phyloP scores from a whole-genome alignment of 37 sponge, comb jelly and placozoan genomes.

The Oscarella lobularis region DNA sequence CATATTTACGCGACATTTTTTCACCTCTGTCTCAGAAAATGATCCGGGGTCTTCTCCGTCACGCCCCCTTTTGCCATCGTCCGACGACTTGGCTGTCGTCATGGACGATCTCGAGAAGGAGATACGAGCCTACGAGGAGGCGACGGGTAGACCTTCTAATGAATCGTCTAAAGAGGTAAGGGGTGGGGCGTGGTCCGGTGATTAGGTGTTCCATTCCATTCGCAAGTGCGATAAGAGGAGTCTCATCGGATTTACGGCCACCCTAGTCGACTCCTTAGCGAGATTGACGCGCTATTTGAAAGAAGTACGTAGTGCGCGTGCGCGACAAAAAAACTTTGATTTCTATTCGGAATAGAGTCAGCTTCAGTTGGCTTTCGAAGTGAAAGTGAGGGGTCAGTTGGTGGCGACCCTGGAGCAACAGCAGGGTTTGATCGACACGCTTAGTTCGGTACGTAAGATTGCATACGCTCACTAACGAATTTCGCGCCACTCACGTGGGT shows the following conservation, averaged over 20 bases:
- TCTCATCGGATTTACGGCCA: conserved; percentile 14
- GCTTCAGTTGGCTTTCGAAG: conserved; percentile 35
- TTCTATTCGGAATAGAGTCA: conserved; percentile 17
- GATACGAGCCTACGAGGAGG: conserved; percentile 16
- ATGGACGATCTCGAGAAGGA: conserved; percentile 27
- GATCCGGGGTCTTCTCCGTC: not conserved
- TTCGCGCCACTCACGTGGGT: no score
- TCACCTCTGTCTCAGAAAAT: conserved; percentile 2
- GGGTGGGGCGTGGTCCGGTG: no score
- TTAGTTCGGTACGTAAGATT: conserved; percentile 30
- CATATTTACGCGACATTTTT: not conserved
- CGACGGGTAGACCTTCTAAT: conserved; percentile 1
- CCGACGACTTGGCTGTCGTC: conserved; percentile 7
- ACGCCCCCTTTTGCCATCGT: not conserved
- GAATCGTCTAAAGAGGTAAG: no score
- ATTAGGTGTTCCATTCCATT: no score
- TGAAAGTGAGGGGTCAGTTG: conserved; percentile 25
- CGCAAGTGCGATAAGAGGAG: conserved; percentile 8
- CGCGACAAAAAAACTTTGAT: not conserved
- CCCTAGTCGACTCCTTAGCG: conserved; percentile 19
- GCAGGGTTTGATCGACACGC: conserved; percentile 48
- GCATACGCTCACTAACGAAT: not conserved
- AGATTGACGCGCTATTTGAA: conserved; percentile 26
- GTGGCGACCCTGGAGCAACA: conserved; percentile 38
- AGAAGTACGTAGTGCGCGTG: conserved; percentile 5